Conservation (phyloP, 2,113 vertebrate genomes). For the Sterna hirundo region DNA sequence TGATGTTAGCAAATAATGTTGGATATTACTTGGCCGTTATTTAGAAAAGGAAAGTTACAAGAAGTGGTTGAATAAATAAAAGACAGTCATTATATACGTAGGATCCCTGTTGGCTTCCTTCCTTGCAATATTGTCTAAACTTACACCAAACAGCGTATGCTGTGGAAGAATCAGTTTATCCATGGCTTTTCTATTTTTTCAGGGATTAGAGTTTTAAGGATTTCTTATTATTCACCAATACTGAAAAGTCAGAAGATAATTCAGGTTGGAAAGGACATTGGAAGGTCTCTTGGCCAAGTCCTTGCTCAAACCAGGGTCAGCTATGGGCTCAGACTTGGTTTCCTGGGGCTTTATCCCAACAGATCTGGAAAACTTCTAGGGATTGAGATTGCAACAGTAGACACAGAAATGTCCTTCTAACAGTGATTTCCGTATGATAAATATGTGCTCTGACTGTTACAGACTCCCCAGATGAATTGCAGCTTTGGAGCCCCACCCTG, state of each 20-base stretch:
- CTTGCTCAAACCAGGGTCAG: not conserved
- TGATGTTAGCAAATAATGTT: not conserved
- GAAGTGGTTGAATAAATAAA: not conserved
- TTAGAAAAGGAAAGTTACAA: not conserved
- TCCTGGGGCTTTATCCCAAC: not conserved
- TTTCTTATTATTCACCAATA: not conserved
- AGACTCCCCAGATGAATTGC: not conserved
- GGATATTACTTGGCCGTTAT: not conserved
- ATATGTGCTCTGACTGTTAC: not conserved
- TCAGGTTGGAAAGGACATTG: not conserved
- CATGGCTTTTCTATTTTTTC: not conserved
- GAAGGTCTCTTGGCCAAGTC: not conserved
- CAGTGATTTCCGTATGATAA: not conserved
- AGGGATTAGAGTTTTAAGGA: not conserved
- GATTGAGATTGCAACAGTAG: not conserved
- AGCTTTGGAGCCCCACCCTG: not conserved
- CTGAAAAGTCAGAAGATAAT: not conserved
- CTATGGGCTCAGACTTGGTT: not conserved
- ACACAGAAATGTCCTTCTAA: not conserved
- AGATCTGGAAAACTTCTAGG: not conserved
- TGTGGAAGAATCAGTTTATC: not conserved
- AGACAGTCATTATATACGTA: not conserved
- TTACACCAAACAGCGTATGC: not conserved
- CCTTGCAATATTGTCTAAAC: not conserved
- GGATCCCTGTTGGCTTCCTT: not conserved